These are phyloP conservation scores for Antheraea yamamai DNA, from an alignment of 2,888 invertebrate genomes.

Conservation along the genomic window DNA sequence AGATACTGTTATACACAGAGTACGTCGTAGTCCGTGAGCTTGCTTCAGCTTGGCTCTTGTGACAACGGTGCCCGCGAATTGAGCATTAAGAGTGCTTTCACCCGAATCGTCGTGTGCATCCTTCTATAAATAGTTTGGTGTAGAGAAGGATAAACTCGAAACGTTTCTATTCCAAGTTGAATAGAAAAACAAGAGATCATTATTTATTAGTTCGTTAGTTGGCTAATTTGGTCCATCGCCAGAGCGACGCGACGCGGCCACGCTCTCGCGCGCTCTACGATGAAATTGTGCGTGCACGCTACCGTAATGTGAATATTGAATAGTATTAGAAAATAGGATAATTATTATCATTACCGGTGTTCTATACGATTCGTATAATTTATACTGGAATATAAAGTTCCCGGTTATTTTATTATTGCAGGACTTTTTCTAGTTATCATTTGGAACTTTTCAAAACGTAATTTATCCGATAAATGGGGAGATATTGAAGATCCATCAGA, in stretches of 20 bases:
- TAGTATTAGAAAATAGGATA: conserved; percentile 20
- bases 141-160: conserved; percentile 68
- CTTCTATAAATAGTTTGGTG: conserved; percentile 69
- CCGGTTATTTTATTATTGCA: conserved; percentile 13
- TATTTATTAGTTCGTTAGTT: conserved; percentile 82
- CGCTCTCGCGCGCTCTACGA: conserved; percentile 75
- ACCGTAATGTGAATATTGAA: conserved; percentile 24
- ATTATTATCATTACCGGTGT: conserved; percentile 34
- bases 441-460: conserved; percentile 41
- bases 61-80: conserved; percentile 70
- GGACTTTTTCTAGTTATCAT: not conserved
- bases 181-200: conserved; percentile 82
- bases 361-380: conserved; percentile 17
- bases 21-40: conserved; percentile 50
- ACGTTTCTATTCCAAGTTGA: conserved; percentile 77
- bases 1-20: conserved; percentile 62
- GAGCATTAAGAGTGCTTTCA: conserved; percentile 78
- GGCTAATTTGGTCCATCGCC: conserved; percentile 80
- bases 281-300: conserved; percentile 73
- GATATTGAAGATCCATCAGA: conserved; percentile 77
- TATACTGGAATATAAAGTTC: not conserved
- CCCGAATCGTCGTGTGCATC: conserved; percentile 78
- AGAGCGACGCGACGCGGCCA: conserved; percentile 69
- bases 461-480: conserved; percentile 65
- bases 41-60: conserved; percentile 40